phyloP scores from a whole-genome alignment of 2,797 vertebrate genomes.

The Petrocephalus schoutedeni region DNA sequence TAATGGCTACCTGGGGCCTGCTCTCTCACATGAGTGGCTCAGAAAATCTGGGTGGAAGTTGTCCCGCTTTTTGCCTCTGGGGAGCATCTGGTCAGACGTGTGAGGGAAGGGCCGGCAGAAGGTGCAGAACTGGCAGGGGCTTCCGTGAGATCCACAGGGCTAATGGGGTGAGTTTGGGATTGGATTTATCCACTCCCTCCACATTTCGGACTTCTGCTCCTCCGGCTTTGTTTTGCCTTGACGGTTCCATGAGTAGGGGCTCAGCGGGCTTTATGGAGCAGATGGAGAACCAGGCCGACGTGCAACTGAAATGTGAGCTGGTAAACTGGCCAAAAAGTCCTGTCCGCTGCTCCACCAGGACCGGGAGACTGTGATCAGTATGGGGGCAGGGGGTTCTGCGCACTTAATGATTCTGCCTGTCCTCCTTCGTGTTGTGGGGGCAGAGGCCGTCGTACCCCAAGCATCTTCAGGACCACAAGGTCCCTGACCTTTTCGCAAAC shows the following conservation, averaged over 20 bases:
- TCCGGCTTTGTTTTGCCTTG: background rate
- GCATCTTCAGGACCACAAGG: background rate
- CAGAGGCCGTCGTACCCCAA: background rate
- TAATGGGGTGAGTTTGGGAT: background rate
- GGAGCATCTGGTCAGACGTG: too few species aligned
- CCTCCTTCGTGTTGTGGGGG: background rate
- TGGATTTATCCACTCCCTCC: background rate
- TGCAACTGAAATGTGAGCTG: background rate
- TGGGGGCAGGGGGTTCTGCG: background rate
- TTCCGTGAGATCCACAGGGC: background rate
- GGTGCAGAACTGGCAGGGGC: background rate
- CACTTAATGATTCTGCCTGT: background rate
- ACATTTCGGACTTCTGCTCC: background rate
- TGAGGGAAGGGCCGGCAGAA: background rate
- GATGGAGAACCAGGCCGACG: background rate
- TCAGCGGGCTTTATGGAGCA: background rate
- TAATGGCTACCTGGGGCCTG: background rate
- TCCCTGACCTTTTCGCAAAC: background rate
- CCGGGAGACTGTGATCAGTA: background rate
- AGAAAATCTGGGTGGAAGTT: background rate
- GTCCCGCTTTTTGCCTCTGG: background rate
- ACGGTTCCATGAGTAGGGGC: background rate
- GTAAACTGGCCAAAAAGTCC: background rate
- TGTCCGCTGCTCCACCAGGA: background rate
- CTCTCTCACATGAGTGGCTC: too few species aligned